These are phyloP conservation scores for Synergus laeviventris DNA, from an alignment of 2,888 invertebrate genomes.

Conservation along the genomic window DNA sequence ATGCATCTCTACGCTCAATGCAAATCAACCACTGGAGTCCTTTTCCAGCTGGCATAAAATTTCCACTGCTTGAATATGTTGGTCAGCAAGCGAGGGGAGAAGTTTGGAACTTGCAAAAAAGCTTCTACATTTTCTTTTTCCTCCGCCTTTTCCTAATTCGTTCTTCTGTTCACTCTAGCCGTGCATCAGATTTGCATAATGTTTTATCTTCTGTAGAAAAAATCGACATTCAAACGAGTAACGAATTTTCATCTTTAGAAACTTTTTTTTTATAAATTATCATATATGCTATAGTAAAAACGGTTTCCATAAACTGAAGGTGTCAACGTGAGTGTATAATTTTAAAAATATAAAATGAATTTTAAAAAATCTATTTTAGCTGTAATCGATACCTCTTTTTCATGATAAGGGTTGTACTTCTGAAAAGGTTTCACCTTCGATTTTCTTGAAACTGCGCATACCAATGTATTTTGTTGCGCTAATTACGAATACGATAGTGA, in stretches of 20 bases:
- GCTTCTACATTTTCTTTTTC: slow-evolving; percentile 5
- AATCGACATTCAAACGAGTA: background rate
- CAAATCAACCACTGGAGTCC: slow-evolving; percentile 39
- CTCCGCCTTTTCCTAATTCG: slow-evolving; percentile 36
- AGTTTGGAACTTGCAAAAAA: slow-evolving; percentile 23
- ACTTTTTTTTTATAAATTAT: too few relatives aligned
- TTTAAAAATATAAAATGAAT: too few relatives aligned
- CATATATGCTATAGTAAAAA: too few relatives aligned
- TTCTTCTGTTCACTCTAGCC: slow-evolving; percentile 11
- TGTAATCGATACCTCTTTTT: too few relatives aligned
- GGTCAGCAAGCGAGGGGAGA: slow-evolving; percentile 18
- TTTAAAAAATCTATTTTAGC: too few relatives aligned
- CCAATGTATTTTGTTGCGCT: too few relatives aligned
- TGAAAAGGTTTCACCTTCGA: too few relatives aligned
- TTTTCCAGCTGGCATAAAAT: slow-evolving; percentile 27
- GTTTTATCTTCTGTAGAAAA: background rate
- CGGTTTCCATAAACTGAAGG: too few relatives aligned
- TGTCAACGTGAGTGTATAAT: too few relatives aligned
- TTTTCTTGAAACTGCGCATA: too few relatives aligned
- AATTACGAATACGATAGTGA: too few relatives aligned
- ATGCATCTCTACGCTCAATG: slow-evolving; percentile 47
- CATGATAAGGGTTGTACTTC: too few relatives aligned
- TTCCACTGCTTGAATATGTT: slow-evolving; percentile 20
- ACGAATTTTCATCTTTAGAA: background rate
- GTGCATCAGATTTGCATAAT: slow-evolving; percentile 22